phyloP scores from a whole-genome alignment of 1,140 invertebrate species.

The Galendromus occidentalis region DNA sequence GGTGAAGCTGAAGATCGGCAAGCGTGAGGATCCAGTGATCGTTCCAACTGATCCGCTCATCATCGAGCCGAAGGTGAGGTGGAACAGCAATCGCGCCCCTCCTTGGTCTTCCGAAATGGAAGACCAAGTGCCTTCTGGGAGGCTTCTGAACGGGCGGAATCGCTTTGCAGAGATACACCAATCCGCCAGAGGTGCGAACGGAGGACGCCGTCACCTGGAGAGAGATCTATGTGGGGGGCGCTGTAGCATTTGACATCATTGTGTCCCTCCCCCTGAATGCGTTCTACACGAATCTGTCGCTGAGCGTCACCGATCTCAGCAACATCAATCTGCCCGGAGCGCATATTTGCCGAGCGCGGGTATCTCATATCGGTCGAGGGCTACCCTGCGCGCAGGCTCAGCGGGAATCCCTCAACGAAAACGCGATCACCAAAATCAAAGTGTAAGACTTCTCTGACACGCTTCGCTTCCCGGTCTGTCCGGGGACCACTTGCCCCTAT shows the following conservation, averaged over 20 bases:
- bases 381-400: constrained; percentile 19
- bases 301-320: constrained; percentile 12
- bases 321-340: constrained; percentile 16
- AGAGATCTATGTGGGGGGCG: constrained; percentile 18
- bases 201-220: constrained; percentile 18
- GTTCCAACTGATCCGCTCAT: neutral
- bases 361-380: constrained; percentile 16
- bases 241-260: constrained; percentile 17
- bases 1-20: neutral
- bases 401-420: constrained; percentile 17
- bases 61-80: constrained; percentile 5
- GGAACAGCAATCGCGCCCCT: too few species aligned
- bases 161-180: neutral
- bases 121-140: too few species aligned
- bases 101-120: too few species aligned
- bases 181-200: neutral
- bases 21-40: neutral
- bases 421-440: constrained; percentile 17
- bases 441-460: constrained; percentile 13
- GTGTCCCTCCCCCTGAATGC: constrained; percentile 14
- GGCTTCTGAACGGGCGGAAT: too few species aligned
- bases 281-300: constrained; percentile 18
- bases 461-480: too few species aligned
- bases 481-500: too few species aligned
- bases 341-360: constrained; percentile 17